Conservation (phyloP, 2,113 vertebrate species). For the Lepisosteus oculatus region DNA sequence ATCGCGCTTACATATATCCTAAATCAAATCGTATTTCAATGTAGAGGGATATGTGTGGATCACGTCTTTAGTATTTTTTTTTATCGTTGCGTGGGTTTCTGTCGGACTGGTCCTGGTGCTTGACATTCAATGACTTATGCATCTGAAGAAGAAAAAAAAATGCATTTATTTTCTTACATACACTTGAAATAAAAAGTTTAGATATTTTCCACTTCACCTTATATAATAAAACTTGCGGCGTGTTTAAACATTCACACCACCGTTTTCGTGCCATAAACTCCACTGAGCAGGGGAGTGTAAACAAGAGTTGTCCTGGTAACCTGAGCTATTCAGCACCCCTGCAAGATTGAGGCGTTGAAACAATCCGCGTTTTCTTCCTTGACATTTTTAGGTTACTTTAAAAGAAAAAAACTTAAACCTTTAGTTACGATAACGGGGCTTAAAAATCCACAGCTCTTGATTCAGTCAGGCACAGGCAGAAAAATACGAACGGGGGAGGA, state of each 20-base stretch:
- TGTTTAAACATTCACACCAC: no score
- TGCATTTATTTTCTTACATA: no score
- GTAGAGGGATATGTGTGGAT: background rate
- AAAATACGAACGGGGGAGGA: no score
- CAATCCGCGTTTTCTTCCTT: background rate
- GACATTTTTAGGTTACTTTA: background rate
- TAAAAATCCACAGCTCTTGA: no score
- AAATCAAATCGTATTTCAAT: background rate
- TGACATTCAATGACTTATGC: background rate
- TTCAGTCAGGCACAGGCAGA: no score
- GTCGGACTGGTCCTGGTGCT: background rate
- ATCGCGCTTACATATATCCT: background rate
- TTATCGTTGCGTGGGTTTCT: background rate
- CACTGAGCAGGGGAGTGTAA: slow-evolving; percentile 27
- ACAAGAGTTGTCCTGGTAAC: slow-evolving; percentile 55
- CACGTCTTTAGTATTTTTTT: background rate
- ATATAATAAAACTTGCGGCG: no score
- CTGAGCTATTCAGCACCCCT: slow-evolving; percentile 37
- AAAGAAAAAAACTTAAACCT: no score
- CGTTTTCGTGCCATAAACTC: background rate
- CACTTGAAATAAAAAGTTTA: no score
- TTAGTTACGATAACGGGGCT: no score
- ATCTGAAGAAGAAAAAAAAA: no score
- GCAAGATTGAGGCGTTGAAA: slow-evolving; percentile 47
- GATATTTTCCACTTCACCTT: no score